Conservation (phyloP, 2,113 vertebrate genomes). For the Miniopterus natalensis region DNA sequence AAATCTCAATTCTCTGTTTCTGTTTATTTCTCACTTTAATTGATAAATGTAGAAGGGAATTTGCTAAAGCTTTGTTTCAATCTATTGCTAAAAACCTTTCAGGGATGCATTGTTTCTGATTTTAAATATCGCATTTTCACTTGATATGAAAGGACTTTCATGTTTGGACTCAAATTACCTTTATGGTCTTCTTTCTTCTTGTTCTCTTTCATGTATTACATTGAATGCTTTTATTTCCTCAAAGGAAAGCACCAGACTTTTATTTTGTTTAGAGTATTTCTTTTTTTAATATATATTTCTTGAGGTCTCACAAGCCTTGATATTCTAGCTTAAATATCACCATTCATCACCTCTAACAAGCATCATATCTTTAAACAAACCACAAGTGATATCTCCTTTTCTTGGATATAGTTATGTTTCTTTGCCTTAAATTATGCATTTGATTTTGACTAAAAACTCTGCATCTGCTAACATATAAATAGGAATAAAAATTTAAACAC, state of each 20-base stretch:
- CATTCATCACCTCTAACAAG: neutral
- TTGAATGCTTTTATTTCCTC: neutral
- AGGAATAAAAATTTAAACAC: constrained; percentile 29
- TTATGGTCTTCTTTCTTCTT: neutral
- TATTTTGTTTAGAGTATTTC: constrained; percentile 16
- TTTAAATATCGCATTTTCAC: neutral
- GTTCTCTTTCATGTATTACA: neutral
- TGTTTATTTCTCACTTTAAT: neutral
- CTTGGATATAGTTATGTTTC: constrained; percentile 18
- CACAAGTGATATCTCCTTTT: neutral
- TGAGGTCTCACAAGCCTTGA: neutral
- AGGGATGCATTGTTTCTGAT: neutral
- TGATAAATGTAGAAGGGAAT: neutral
- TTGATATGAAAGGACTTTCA: neutral
- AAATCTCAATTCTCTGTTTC: neutral
- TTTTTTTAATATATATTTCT: neutral
- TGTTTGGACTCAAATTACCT: neutral
- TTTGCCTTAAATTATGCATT: constrained; percentile 22
- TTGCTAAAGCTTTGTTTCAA: neutral
- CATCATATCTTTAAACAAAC: neutral
- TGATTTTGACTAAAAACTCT: constrained; percentile 53
- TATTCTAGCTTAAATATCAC: constrained; percentile 36
- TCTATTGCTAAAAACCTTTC: neutral
- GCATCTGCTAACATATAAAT: constrained; percentile 17
- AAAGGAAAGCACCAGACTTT: neutral